Evolutionary conservation across 1,140 invertebrate species (phyloP).

Genomic region (Bombus confusus): DNA sequence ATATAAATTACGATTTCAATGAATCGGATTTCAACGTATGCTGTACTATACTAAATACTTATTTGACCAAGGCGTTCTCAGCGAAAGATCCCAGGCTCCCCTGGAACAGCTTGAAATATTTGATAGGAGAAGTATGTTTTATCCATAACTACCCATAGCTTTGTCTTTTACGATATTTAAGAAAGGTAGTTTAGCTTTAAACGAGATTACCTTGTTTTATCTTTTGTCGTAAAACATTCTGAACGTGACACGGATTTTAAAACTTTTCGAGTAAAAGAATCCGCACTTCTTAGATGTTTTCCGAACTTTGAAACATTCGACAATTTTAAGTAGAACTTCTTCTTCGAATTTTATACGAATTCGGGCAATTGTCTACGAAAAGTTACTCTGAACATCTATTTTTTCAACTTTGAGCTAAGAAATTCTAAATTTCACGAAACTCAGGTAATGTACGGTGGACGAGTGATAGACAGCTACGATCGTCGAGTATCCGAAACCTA

Average conservation of each 20-base stretch:
- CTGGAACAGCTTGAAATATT: slow-evolving; percentile 94
- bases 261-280: not conserved
- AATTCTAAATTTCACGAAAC: not conserved
- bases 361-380: not conserved
- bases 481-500: slow-evolving; percentile 92
- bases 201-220: not conserved
- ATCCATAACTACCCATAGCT: not conserved
- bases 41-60: slow-evolving; percentile 91
- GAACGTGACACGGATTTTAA: no score
- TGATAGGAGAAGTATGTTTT: slow-evolving; percentile 91
- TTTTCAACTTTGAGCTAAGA: not conserved
- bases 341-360: not conserved
- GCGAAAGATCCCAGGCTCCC: slow-evolving; percentile 87
- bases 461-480: slow-evolving; percentile 95
- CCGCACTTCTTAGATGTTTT: not conserved
- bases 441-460: slow-evolving; percentile 95
- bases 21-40: slow-evolving; percentile 95
- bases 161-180: not conserved
- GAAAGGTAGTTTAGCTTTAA: not conserved
- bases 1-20: slow-evolving; percentile 95
- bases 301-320: no score
- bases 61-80: slow-evolving; percentile 87
- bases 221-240: no score
- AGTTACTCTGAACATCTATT: no score
- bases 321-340: no score